Base-by-base conservation (phyloP, 1,140 invertebrate genomes). In the Pseudomyrmex concolor region DNA sequence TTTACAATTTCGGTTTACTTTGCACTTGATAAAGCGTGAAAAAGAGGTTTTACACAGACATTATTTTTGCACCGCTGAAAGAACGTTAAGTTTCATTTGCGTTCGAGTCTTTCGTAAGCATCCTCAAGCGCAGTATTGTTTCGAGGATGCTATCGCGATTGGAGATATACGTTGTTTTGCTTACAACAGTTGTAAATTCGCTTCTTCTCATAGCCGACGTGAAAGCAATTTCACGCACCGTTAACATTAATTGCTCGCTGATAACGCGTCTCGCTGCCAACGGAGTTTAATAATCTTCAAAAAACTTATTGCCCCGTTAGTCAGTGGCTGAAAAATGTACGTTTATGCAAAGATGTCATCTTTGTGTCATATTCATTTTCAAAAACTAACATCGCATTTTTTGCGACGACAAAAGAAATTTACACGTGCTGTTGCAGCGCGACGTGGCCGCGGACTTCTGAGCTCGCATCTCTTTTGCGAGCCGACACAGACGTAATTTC, bases 61-160 rank as follows among this genome's bases (percentile, higher is more conserved):
- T 80, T 78, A 68, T 51, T 80, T 70, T 54, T n/a, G 51, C n/a
- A 34, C 66, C 12, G 19, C 13, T 70, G 66, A 57, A 82, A 74
- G 50, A 34, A 82, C 78, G 70, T 15, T 15, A 62, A 82, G 60
- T 82, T 74, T 82, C 59, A 82, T 82, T 82, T 51, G 60, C 25
- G 78, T 50, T 34, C 60, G 62, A 82, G 63, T 82, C 34, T 82
- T 82, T 22, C 5, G 60, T 63, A 63, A 82, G 57, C 48, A 54
- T 12, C 15, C 70, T 63, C 62, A 43, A 74, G 48, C 60, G 78
- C 17, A 51, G 70, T 74, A 74, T 73, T 59, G 70, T 60, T 64
- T 62, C 34, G 13, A 63, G 43, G 17, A 13, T 62, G 54, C 25
- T 48, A 50, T 71, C 54, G n/a, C 62, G 68, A 84, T 86, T 84